Evolutionary conservation across 2,888 invertebrate genomes (phyloP), one percentile per base, ranked within the genome.

Genomic region (Ophion ventricosus): DNA sequence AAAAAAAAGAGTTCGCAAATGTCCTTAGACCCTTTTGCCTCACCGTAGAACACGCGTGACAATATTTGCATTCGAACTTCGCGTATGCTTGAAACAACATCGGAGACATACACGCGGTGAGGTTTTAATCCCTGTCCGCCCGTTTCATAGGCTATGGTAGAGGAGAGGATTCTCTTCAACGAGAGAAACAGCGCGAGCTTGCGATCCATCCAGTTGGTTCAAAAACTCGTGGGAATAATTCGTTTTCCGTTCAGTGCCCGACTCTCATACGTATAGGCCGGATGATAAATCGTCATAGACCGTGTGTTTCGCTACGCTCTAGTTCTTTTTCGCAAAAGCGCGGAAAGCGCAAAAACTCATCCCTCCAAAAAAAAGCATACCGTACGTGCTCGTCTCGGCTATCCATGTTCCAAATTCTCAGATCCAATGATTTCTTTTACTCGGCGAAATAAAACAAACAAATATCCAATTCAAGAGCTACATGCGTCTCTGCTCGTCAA

Each of bases 271-370:
- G 57, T 57, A 73, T 43, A 78, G 69, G 74, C 77, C 80, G 76
- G 83, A 90, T 90, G 90, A 91, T 91, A 91, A 92, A 91, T 92
- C 89, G 90, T 87, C 85, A 88, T 87, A 88, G 88, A n/a, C n/a
- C n/a, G n/a, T 80, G 67, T 89, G 87, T 88, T 88, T 85, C 63
- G 54, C 74, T 70, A 43, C 56, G 75, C n/a, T 80, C 66, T 59
- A 49, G 35, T 61, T 73, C 67, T 17, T 54, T 17, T n/a, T 49
- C 54, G 25, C 11, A 73, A 79, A 70, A 77, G 23, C 8, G 70
- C 23, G n/a, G n/a, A 29, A 70, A 67, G 23, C 49, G 40, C 17
- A 66, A 64, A 76, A 80, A 57, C 70, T 69, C 54, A n/a, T 54
- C 25, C 59, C 70, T 80, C 54, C 14, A 20, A 20, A 70, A 20